Percentiles rank a stretch among this genome's conserved stretches.
These are phyloP conservation scores for Nothobranchius kuhntae DNA, from an alignment of 2,113 vertebrate species.

Conservation along the genomic window DNA sequence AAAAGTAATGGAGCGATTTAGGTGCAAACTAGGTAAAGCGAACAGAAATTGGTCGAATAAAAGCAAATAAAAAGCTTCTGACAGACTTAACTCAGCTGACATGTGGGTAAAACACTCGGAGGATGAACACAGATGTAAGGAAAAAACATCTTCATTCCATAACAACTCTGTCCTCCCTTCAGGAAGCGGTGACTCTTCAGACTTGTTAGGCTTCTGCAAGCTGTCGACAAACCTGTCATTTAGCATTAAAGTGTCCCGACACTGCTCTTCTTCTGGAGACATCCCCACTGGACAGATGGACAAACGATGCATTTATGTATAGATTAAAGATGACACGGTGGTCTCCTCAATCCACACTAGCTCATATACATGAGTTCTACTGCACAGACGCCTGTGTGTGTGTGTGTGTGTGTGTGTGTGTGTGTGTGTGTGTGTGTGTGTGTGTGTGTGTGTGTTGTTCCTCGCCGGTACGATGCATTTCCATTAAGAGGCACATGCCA, in stretches of 20 bases:
- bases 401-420: slow-evolving; percentile 15
- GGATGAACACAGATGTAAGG: slow-evolving; percentile 26
- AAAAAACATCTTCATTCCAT: slow-evolving; percentile 12
- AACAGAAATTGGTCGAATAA: slow-evolving; percentile 11
- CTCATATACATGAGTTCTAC: slow-evolving; percentile 20
- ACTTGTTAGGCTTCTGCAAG: slow-evolving; percentile 56
- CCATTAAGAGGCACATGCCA: slow-evolving; percentile 66
- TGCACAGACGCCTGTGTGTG: background rate
- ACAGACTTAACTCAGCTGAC: background rate
- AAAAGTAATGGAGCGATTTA: background rate
- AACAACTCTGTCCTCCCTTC: slow-evolving; percentile 27
- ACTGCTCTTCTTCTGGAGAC: slow-evolving; percentile 58
- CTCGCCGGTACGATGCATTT: slow-evolving; percentile 61
- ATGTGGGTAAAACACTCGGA: slow-evolving; percentile 12
- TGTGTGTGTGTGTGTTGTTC: slow-evolving; percentile 12
- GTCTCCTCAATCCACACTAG: slow-evolving; percentile 45
- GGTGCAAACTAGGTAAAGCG: slow-evolving; percentile 11
- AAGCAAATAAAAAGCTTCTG: slow-evolving; percentile 24
- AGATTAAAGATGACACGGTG: slow-evolving; percentile 58
- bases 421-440: slow-evolving; percentile 13
- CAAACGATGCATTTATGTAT: slow-evolving; percentile 67
- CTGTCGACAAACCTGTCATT: slow-evolving; percentile 66
- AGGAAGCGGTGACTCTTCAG: slow-evolving; percentile 46
- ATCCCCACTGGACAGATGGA: slow-evolving; percentile 39
- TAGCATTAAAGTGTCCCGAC: slow-evolving; percentile 61